These are phyloP conservation scores for Trachelipus rathkii DNA, from an alignment of 1,140 invertebrate genomes.

Conservation along the genomic window DNA sequence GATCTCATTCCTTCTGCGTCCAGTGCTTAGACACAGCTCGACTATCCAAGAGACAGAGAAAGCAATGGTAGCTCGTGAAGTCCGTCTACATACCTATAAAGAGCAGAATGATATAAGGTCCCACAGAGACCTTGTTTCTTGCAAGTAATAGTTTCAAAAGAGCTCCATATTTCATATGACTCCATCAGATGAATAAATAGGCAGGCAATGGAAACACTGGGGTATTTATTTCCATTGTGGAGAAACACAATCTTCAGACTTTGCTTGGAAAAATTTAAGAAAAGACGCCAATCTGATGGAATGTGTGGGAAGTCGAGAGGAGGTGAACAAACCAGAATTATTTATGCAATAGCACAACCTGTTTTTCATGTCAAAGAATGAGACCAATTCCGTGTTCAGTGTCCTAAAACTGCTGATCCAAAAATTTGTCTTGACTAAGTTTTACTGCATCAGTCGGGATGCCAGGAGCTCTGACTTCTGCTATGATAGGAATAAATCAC, in stretches of 20 bases:
- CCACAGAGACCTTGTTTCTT: background rate
- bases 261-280: background rate
- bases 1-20: background rate
- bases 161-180: background rate
- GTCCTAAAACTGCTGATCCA: background rate
- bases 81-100: background rate
- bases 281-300: background rate
- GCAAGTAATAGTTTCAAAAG: background rate
- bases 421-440: constrained; percentile 29
- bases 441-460: constrained; percentile 26
- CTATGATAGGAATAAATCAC: background rate
- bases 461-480: background rate
- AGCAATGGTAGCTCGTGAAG: background rate
- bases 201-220: background rate
- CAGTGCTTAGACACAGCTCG: background rate
- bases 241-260: background rate
- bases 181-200: background rate
- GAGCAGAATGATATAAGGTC: background rate
- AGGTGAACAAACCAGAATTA: too few relatives aligned
- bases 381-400: background rate
- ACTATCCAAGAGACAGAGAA: background rate
- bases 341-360: too few relatives aligned
- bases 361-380: constrained; percentile 23
- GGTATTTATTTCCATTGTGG: background rate
- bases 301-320: too few relatives aligned